These are phyloP conservation scores for Corticium candelabrum DNA, from an alignment of 37 sponge, comb jelly and placozoan species.

Conservation along the genomic window DNA sequence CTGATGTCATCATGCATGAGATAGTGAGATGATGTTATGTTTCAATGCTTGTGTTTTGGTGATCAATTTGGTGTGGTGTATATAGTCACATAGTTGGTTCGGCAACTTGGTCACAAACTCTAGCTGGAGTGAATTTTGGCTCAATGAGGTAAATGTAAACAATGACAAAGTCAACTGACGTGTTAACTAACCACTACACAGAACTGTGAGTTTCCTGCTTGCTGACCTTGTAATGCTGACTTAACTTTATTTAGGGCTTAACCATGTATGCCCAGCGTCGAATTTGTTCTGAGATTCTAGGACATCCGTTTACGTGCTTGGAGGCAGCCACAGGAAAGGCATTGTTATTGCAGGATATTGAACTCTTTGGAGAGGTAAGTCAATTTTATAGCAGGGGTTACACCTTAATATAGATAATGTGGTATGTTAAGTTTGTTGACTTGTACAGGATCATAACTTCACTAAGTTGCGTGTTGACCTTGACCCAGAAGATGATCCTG, in stretches of 20 bases:
- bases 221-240: no score
- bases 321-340: background rate
- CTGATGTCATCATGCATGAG: background rate
- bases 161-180: no score
- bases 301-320: background rate
- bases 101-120: background rate
- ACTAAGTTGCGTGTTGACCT: background rate
- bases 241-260: background rate
- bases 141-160: background rate
- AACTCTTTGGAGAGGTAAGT: background rate
- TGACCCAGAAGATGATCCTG: background rate
- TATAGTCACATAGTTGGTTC: background rate
- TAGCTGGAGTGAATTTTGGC: background rate
- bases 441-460: background rate
- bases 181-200: no score
- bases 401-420: no score
- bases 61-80: background rate
- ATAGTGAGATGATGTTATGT: background rate
- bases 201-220: no score
- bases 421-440: background rate
- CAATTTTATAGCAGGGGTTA: no score
- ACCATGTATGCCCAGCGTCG: conserved; percentile 1
- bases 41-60: no score
- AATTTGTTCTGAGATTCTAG: background rate
- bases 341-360: background rate